phyloP scores from a whole-genome alignment of 2,888 invertebrate genomes.

The Hipparchia semele region DNA sequence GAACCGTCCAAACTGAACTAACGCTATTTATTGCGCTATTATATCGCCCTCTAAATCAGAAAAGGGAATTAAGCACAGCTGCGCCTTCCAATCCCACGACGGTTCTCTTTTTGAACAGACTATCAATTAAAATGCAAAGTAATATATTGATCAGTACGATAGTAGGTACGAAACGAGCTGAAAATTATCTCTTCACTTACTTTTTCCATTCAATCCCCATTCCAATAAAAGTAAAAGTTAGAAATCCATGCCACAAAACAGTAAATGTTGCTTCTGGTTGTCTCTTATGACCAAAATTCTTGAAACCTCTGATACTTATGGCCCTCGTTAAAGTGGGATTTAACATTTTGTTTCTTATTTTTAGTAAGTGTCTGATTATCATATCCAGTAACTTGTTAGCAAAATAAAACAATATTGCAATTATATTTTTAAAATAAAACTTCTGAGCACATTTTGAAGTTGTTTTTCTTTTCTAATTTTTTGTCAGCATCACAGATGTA shows the following conservation, averaged over 20 bases:
- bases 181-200: constrained; percentile 47
- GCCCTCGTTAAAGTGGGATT: neutral
- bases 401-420: neutral
- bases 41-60: too few relatives aligned
- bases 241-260: constrained; percentile 70
- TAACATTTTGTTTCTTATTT: constrained; percentile 1
- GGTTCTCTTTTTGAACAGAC: too few relatives aligned
- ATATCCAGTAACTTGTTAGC: neutral
- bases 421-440: neutral
- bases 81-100: too few relatives aligned
- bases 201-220: constrained; percentile 65
- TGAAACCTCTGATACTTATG: constrained; percentile 52
- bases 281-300: constrained; percentile 76
- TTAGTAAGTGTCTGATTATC: neutral
- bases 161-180: too few relatives aligned
- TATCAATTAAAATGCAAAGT: too few relatives aligned
- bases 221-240: constrained; percentile 70
- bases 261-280: constrained; percentile 61
- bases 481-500: too few relatives aligned
- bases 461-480: neutral
- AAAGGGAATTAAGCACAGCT: too few relatives aligned
- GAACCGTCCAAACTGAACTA: too few relatives aligned
- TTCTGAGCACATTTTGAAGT: neutral
- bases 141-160: too few relatives aligned
- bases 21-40: too few relatives aligned